These are phyloP conservation scores for Chaitophorus viminalis DNA, from an alignment of 2,888 invertebrate genomes.

Conservation along the genomic window DNA sequence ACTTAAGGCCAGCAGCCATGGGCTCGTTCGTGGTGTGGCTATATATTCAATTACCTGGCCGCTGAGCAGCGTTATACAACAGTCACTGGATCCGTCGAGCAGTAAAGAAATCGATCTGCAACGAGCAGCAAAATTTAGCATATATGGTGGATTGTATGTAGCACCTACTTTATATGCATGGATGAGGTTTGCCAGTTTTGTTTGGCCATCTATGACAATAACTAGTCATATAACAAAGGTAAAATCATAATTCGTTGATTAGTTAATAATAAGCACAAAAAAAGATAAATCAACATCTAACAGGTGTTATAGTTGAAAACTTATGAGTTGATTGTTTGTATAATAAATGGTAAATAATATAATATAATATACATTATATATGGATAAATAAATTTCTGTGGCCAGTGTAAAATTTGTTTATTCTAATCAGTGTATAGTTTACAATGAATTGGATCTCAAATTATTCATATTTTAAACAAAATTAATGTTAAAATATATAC, in stretches of 20 bases:
- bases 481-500: too few species aligned
- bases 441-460: too few species aligned
- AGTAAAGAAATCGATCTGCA: conserved; percentile 63
- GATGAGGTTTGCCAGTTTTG: conserved; percentile 76
- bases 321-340: too few species aligned
- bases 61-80: conserved; percentile 72
- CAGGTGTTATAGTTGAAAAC: background rate
- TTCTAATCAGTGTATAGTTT: too few species aligned
- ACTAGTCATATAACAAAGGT: conserved; percentile 80
- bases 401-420: too few species aligned
- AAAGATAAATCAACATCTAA: background rate
- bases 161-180: conserved; percentile 65
- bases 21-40: conserved; percentile 71
- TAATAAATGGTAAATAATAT: too few species aligned
- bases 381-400: background rate
- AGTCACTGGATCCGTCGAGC: conserved; percentile 68
- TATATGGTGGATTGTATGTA: conserved; percentile 65
- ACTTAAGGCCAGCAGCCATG: conserved; percentile 39
- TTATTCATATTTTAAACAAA: too few species aligned
- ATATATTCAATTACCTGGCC: conserved; percentile 74
- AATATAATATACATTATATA: background rate
- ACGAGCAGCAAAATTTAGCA: conserved; percentile 64
- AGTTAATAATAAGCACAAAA: background rate
- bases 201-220: conserved; percentile 79
- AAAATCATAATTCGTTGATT: background rate